phyloP scores from a whole-genome alignment of 2,888 invertebrate genomes.

The Drosophila siamana region DNA sequence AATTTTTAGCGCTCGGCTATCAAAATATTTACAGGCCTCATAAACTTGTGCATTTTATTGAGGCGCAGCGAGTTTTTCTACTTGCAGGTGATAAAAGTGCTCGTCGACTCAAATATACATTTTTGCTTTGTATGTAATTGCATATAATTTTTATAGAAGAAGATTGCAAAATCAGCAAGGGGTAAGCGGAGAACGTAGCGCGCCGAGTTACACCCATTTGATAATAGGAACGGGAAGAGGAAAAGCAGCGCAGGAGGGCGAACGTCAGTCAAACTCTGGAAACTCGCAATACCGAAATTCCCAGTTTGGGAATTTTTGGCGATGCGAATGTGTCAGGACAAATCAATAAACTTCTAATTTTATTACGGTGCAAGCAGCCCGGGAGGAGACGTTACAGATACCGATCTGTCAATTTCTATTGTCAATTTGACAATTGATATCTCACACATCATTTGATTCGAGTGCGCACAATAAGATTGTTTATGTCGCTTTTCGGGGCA shows the following conservation, averaged over 20 bases:
- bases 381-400: slow-evolving; percentile 48
- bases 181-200: slow-evolving; percentile 49
- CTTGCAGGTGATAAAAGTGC: slow-evolving; percentile 9
- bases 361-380: slow-evolving; percentile 68
- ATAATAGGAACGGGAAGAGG: slow-evolving; percentile 51
- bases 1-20: slow-evolving; percentile 56
- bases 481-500: slow-evolving; percentile 74
- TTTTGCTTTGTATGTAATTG: slow-evolving; percentile 62
- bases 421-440: slow-evolving; percentile 82
- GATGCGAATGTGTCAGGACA: slow-evolving; percentile 82
- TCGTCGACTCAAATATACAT: background rate
- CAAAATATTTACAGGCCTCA: slow-evolving; percentile 76
- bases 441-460: slow-evolving; percentile 82
- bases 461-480: slow-evolving; percentile 82
- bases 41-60: slow-evolving; percentile 72
- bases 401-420: slow-evolving; percentile 78
- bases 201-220: slow-evolving; percentile 63
- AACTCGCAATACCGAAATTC: slow-evolving; percentile 31
- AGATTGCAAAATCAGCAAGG: slow-evolving; percentile 68
- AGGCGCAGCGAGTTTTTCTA: slow-evolving; percentile 19
- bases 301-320: slow-evolving; percentile 28
- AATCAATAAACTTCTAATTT: slow-evolving; percentile 84
- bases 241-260: background rate
- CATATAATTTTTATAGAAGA: slow-evolving; percentile 75
- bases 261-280: slow-evolving; percentile 60